These are phyloP conservation scores for Rhincodon typus DNA, from an alignment of 2,797 vertebrate species.

Conservation along the genomic window DNA sequence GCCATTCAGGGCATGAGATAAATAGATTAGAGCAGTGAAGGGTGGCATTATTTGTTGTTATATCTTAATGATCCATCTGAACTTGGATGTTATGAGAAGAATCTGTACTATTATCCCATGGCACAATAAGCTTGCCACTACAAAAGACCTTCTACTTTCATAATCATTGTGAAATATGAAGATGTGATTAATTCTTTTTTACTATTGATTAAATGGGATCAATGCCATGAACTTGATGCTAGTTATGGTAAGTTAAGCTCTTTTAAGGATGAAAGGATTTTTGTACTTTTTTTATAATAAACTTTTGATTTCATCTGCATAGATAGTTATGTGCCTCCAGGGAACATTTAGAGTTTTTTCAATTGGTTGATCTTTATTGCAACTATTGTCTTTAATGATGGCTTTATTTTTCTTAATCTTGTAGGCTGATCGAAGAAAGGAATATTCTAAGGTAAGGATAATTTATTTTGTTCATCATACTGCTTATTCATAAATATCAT, in stretches of 20 bases:
- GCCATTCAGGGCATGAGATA: too few relatives aligned
- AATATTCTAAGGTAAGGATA: slow-evolving; percentile 27
- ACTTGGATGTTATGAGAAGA: background rate
- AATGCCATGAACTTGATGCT: background rate
- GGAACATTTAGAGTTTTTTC: background rate
- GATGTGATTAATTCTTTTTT: background rate
- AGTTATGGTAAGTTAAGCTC: background rate
- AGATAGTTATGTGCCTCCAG: background rate
- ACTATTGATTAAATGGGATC: background rate
- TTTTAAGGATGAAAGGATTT: background rate
- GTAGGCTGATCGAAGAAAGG: slow-evolving; percentile 30
- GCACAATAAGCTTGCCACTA: background rate
- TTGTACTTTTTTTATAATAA: background rate
- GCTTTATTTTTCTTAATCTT: background rate
- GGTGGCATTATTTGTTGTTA: background rate
- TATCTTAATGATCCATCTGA: background rate
- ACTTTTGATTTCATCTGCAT: background rate
- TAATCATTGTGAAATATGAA: background rate
- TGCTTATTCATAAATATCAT: background rate
- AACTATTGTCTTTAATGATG: background rate
- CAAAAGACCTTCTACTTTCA: background rate
- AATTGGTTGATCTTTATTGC: background rate
- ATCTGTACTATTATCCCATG: background rate
- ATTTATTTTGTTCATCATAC: background rate
- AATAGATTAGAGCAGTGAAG: background rate